Conservation (phyloP, 2,797 vertebrate genomes). For the Urocyon cinereoargenteus region DNA sequence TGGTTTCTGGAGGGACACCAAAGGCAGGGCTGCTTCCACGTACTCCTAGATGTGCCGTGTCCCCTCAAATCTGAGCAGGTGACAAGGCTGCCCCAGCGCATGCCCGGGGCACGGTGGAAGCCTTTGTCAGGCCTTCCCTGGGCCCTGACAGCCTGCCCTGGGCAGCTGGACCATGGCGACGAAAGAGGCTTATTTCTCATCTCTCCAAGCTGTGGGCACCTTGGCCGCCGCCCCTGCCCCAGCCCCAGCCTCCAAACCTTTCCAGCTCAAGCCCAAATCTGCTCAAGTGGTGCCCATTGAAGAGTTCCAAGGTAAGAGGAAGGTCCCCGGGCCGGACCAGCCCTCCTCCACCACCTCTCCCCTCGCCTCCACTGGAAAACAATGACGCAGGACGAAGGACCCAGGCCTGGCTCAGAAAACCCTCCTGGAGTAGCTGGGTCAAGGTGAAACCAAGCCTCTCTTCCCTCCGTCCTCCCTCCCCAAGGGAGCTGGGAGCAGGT, state of each 20-base stretch:
- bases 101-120: neutral
- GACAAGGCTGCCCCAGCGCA: neutral
- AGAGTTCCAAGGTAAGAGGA: conserved; percentile 94
- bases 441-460: conserved; percentile 59
- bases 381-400: accelerated
- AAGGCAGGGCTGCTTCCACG: neutral
- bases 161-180: neutral
- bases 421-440: conserved; percentile 47
- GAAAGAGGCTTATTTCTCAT: conserved; percentile 79
- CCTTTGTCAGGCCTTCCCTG: neutral
- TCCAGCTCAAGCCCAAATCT: conserved; percentile 91
- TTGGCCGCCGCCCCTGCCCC: conserved; percentile 71
- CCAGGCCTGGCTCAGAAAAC: neutral
- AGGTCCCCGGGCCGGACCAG: neutral
- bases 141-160: neutral
- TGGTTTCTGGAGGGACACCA: accelerated
- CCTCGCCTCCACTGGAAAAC: neutral
- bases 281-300: conserved; percentile 91
- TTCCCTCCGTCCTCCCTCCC: conserved; percentile 10
- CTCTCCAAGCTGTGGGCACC: conserved; percentile 88
- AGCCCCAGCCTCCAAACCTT: conserved; percentile 92
- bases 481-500: conserved; percentile 31
- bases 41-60: neutral
- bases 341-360: neutral
- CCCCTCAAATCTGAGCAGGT: neutral